Base-by-base conservation (phyloP, 2,113 vertebrate species). In the Anarhynchus alexandrinus region DNA sequence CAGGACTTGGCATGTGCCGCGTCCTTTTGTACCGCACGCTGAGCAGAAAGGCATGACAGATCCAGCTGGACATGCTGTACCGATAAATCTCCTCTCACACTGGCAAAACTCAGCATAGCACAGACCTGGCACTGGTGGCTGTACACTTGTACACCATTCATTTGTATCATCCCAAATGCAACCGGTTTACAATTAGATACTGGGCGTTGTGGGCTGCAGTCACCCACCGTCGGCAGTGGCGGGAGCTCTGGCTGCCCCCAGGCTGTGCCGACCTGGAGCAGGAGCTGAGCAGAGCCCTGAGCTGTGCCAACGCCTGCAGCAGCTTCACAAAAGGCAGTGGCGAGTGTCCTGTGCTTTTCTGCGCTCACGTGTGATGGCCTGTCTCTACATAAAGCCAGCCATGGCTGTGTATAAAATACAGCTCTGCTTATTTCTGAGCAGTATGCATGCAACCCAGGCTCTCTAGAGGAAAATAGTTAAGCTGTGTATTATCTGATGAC, bases 331-430 rank as follows among this genome's bases (percentile, higher is more conserved):
- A n/a, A 51, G 21, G 49, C 13, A 25, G 18, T 18, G 64, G 9
- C 4, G 8, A 87, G 32, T 16, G 30, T 26, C 64, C 73, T 45
- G 26, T 17, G 42, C 54, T 34, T 32, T 19, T 40, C 27, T 52
- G n/a, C 0, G 0, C 42, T 43, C 25, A 2, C 0, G 1, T 42
- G 61, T 81, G 18, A 2, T 29, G 36, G 29, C 67, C 34, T 0
- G 0, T 10, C 36, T 51, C 22, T 11, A 14, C 20, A 13, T 30
- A 25, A 43, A 80, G 54, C 13, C 51, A 77, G 27, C 16, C 16
- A 15, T 5, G 5, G 49, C 73, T 52, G 40, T 36, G 12, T 66
- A 17, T 32, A 51, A 55, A 57, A 11, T 25, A 43, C 34, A 54
- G 51, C 1, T 0, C 62, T 32, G 36, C 32, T 52, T 26, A 57